A percentile compares a stretch with the other conserved stretches of the same genome.
Conservation (phyloP, 2,888 invertebrate species). For the Seladonia tumulorum region DNA sequence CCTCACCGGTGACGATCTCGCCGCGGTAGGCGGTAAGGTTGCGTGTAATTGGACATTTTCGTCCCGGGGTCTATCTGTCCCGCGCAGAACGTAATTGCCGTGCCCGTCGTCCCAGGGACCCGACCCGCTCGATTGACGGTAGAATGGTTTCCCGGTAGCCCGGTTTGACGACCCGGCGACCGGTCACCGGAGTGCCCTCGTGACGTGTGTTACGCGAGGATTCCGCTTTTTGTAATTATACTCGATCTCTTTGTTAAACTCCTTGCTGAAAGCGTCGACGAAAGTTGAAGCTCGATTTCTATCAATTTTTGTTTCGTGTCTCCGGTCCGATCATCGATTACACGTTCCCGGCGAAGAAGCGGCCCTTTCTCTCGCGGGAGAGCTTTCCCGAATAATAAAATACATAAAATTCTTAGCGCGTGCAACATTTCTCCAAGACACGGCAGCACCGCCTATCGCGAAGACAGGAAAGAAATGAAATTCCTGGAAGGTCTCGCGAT, state of each 20-base stretch:
- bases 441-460: background rate
- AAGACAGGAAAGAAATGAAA: constrained; percentile 8
- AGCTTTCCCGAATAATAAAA: background rate
- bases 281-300: background rate
- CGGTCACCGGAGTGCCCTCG: background rate
- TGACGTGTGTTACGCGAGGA: background rate
- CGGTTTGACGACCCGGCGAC: constrained; percentile 20
- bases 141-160: constrained; percentile 36
- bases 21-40: constrained; percentile 60
- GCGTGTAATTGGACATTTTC: constrained; percentile 67
- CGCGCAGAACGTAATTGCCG: constrained; percentile 57
- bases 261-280: background rate
- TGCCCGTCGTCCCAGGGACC: background rate
- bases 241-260: background rate
- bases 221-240: background rate
- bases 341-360: background rate
- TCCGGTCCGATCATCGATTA: background rate
- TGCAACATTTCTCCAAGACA: background rate
- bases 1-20: constrained; percentile 58
- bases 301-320: too few relatives aligned
- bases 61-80: constrained; percentile 49
- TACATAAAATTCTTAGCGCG: background rate
- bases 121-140: constrained; percentile 34
- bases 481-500: background rate
- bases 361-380: background rate